phyloP scores from a whole-genome alignment of 2,113 vertebrate species.

The Cygnus buccinator region DNA sequence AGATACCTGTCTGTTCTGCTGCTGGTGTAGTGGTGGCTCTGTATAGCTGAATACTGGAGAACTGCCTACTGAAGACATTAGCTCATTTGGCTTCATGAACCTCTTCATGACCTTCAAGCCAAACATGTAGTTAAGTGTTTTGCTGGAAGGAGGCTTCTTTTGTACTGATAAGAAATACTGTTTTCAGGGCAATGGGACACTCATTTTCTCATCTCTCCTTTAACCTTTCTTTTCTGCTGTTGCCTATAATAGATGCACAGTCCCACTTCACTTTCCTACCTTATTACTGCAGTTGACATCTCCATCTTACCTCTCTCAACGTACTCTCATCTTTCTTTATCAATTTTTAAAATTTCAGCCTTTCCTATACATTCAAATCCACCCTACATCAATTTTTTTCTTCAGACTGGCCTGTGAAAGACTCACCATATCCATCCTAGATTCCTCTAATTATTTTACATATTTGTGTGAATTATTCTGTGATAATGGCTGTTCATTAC shows the following conservation, averaged over 20 bases:
- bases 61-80: not conserved
- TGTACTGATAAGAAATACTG: not conserved
- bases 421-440: not conserved
- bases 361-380: not conserved
- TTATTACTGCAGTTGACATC: not conserved
- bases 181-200: not conserved
- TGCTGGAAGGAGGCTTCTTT: not conserved
- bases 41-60: not conserved
- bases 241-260: not conserved
- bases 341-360: not conserved
- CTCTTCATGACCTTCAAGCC: not conserved
- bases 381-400: not conserved
- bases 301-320: not conserved
- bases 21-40: not conserved
- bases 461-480: not conserved
- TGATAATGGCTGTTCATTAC: not conserved
- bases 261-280: not conserved
- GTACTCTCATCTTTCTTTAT: not conserved
- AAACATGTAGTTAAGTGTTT: not conserved
- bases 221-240: not conserved
- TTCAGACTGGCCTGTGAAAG: not conserved
- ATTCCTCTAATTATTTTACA: not conserved
- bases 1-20: not conserved
- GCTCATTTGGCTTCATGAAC: not conserved
- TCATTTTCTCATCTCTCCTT: not conserved